Evolutionary conservation across 2,113 vertebrate species (phyloP).

Genomic region (Varanus salvator): DNA sequence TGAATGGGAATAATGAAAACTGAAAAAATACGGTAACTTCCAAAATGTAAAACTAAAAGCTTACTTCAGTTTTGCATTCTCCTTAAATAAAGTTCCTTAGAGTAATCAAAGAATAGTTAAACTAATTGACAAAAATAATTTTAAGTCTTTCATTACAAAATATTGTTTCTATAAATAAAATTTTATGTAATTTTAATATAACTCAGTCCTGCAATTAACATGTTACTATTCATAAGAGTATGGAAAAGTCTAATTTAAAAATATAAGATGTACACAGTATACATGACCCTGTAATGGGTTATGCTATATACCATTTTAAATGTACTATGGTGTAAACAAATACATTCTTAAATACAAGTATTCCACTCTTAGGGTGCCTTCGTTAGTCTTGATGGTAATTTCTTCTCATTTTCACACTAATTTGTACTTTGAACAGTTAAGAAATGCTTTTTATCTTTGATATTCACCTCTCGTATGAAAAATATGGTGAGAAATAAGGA

Average conservation of each 20-base stretch:
- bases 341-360: conserved; percentile 53
- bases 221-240: conserved; percentile 72
- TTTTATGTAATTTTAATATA: conserved; percentile 71
- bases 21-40: conserved; percentile 46
- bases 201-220: conserved; percentile 71
- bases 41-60: conserved; percentile 55
- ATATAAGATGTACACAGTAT: conserved; percentile 67
- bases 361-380: conserved; percentile 47
- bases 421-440: conserved; percentile 43
- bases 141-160: conserved; percentile 77
- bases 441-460: conserved; percentile 54
- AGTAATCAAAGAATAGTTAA: conserved; percentile 73
- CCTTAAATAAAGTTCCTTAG: conserved; percentile 65
- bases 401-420: conserved; percentile 42
- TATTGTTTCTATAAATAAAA: conserved; percentile 78
- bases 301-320: conserved; percentile 57
- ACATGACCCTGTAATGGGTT: conserved; percentile 67
- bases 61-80: conserved; percentile 52
- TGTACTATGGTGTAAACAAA: conserved; percentile 65
- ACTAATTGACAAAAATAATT: conserved; percentile 76
- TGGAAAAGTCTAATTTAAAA: conserved; percentile 71
- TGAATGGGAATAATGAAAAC: conserved; percentile 47
- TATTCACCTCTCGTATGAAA: conserved; percentile 64
- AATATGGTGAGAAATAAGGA: conserved; percentile 39
- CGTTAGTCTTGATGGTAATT: conserved; percentile 36